A percentile compares a stretch with the other conserved stretches of the same genome.
These are phyloP conservation scores for Callyntrura sp. DNA, from an alignment of 2,888 invertebrate species.

Conservation along the genomic window DNA sequence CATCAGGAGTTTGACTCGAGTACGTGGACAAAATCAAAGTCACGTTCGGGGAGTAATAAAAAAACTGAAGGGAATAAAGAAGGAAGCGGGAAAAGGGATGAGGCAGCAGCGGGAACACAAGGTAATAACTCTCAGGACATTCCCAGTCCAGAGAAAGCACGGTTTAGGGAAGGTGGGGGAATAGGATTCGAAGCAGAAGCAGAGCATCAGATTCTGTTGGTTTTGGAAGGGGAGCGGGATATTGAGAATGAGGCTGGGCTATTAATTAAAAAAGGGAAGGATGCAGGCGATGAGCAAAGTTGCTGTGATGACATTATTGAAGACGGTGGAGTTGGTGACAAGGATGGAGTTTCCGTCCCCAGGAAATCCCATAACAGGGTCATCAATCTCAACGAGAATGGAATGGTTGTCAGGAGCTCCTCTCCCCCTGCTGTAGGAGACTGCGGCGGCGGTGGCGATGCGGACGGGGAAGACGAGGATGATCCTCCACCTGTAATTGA, in stretches of 20 bases:
- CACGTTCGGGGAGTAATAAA: slow-evolving; percentile 70
- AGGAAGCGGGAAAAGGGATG: slow-evolving; percentile 41
- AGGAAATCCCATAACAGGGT: slow-evolving; percentile 43
- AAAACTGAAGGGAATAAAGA: slow-evolving; percentile 70
- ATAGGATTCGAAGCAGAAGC: not conserved
- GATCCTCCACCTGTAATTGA: slow-evolving; percentile 83
- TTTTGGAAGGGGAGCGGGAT: slow-evolving; percentile 68
- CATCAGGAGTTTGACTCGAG: slow-evolving; percentile 81
- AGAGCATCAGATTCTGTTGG: slow-evolving; percentile 57
- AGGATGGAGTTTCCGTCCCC: slow-evolving; percentile 22
- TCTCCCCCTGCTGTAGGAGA: not conserved
- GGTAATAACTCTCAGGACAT: slow-evolving; percentile 72
- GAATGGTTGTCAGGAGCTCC: slow-evolving; percentile 51
- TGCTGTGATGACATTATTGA: slow-evolving; percentile 48
- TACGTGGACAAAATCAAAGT: slow-evolving; percentile 83
- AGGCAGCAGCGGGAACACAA: slow-evolving; percentile 42
- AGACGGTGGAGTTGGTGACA: not conserved
- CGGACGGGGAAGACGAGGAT: slow-evolving; percentile 69
- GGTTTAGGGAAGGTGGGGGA: slow-evolving; percentile 22
- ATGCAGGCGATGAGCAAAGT: slow-evolving; percentile 43
- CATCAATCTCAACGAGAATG: slow-evolving; percentile 73
- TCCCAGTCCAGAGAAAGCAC: slow-evolving; percentile 73
- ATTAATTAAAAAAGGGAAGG: slow-evolving; percentile 74
- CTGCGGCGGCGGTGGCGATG: slow-evolving; percentile 51
- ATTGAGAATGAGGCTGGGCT: slow-evolving; percentile 71